Percentiles rank a stretch among this genome's conserved stretches.
phyloP scores from a whole-genome alignment of 1,140 invertebrate species.

The Atopsyche davidsoni region DNA sequence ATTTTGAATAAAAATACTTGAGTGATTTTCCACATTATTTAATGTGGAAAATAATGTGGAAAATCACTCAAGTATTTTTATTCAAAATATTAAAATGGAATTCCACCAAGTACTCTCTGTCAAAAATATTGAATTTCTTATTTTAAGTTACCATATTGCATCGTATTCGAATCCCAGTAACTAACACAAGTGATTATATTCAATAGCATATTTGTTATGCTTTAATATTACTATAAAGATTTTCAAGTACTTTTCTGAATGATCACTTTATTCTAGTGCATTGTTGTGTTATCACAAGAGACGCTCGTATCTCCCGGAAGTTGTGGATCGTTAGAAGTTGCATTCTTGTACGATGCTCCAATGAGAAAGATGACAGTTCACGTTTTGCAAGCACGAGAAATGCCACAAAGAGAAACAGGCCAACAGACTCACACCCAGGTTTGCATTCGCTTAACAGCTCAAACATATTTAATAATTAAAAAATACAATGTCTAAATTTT shows the following conservation, averaged over 20 bases:
- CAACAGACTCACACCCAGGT: constrained; percentile 76
- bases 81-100: no score
- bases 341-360: constrained; percentile 81
- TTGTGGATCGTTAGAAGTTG: constrained; percentile 61
- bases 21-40: no score
- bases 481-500: no score
- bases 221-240: background rate
- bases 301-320: constrained; percentile 17
- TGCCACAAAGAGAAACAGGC: constrained; percentile 67
- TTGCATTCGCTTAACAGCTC: constrained; percentile 2
- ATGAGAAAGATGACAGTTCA: constrained; percentile 85
- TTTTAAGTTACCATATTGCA: no score
- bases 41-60: no score
- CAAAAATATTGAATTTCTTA: no score
- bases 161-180: no score
- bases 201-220: background rate
- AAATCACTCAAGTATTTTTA: no score
- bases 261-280: constrained; percentile 22
- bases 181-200: no score
- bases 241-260: background rate
- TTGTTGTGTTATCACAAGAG: constrained; percentile 25
- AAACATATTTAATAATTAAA: no score
- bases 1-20: no score
- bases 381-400: constrained; percentile 76
- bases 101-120: no score